A percentile compares a stretch with the other conserved stretches of the same genome.
Evolutionary conservation across 2,113 vertebrate species (phyloP).

Genomic region (Todiramphus chloris): DNA sequence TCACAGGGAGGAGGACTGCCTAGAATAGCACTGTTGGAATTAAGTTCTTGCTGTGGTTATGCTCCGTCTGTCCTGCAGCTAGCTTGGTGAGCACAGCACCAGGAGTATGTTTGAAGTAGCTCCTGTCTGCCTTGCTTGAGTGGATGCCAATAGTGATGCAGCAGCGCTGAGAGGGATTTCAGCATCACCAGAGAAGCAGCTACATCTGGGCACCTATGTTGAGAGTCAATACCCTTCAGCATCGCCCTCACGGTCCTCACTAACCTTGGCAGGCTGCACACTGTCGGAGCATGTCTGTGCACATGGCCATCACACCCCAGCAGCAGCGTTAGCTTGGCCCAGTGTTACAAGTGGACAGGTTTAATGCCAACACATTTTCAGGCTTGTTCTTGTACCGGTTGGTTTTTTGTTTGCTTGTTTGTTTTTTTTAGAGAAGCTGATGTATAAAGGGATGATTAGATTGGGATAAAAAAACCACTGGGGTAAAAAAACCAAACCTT

Average conservation of each 20-base stretch:
- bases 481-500: not conserved
- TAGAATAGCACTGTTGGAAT: not conserved
- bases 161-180: not conserved
- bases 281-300: accelerated
- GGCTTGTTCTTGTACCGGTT: not conserved
- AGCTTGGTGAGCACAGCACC: not conserved
- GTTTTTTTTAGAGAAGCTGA: not conserved
- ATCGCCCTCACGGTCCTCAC: accelerated
- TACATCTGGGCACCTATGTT: accelerated
- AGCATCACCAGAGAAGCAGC: not conserved
- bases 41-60: not conserved
- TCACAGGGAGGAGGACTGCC: not conserved
- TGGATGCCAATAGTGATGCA: not conserved
- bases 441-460: not conserved
- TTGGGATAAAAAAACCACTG: too few species aligned
- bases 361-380: accelerated
- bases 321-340: not conserved
- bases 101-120: not conserved
- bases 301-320: accelerated
- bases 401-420: too few species aligned
- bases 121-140: not conserved
- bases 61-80: not conserved
- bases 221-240: not conserved
- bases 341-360: not conserved
- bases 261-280: accelerated